Evolutionary conservation across 2,888 invertebrate species (phyloP).

Genomic region (Tipula unca): DNA sequence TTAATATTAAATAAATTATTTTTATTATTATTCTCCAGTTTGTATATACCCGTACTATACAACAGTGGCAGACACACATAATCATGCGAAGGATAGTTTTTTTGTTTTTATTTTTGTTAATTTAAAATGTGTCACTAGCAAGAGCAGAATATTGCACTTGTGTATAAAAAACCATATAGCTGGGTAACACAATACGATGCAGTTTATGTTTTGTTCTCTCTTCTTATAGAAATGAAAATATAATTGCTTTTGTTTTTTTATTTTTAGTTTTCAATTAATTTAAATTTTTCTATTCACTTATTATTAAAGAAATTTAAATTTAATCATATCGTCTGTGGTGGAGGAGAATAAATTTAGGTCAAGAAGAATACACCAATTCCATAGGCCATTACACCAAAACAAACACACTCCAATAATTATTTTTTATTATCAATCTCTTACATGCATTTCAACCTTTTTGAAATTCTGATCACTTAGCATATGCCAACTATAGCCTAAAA

Average conservation of each 20-base stretch:
- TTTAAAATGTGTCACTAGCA: background rate
- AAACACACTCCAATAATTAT: background rate
- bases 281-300: background rate
- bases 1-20: background rate
- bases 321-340: background rate
- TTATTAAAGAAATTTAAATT: background rate
- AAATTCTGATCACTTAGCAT: constrained; percentile 58
- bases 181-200: background rate
- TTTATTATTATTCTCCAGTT: background rate
- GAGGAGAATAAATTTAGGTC: background rate
- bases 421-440: constrained; percentile 24
- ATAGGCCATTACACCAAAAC: background rate
- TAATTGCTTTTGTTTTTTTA: background rate
- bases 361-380: background rate
- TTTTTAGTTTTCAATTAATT: background rate
- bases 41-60: background rate
- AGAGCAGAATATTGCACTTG: background rate
- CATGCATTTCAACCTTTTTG: constrained; percentile 43
- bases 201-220: background rate
- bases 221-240: background rate
- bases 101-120: background rate
- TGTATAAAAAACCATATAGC: background rate
- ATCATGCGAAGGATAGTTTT: background rate
- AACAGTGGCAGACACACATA: background rate
- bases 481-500: constrained; percentile 58